A percentile compares a stretch with the other conserved stretches of the same genome.
Evolutionary conservation across 1,140 invertebrate species (phyloP).

Genomic region (Carposina sasakii): DNA sequence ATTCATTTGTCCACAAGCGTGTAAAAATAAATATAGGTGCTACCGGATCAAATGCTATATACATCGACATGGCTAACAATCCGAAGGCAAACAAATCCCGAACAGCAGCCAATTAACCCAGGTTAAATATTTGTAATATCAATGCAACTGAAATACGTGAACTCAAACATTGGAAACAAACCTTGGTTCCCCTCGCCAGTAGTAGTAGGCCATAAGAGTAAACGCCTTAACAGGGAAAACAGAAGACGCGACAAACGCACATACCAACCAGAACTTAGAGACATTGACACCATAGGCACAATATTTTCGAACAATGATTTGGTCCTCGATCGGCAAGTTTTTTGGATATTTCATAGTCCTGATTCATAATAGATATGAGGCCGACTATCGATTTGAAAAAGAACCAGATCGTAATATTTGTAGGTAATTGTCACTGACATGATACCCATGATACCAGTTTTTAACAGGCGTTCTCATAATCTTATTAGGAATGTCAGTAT

Average conservation of each 20-base stretch:
- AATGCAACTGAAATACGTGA: slow-evolving; percentile 25
- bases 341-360: slow-evolving; percentile 24
- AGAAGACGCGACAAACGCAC: slow-evolving; percentile 11
- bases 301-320: slow-evolving; percentile 25
- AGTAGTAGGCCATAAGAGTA: slow-evolving; percentile 25
- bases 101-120: slow-evolving; percentile 21
- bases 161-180: slow-evolving; percentile 29
- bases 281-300: slow-evolving; percentile 23
- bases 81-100: slow-evolving; percentile 18
- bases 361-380: slow-evolving; percentile 21
- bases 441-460: slow-evolving; percentile 33
- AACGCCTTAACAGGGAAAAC: slow-evolving; percentile 34
- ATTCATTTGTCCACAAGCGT: slow-evolving; percentile 30
- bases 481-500: slow-evolving; percentile 25
- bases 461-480: slow-evolving; percentile 33
- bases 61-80: slow-evolving; percentile 24
- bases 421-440: slow-evolving; percentile 28
- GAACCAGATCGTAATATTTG: slow-evolving; percentile 26
- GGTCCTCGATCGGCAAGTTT: slow-evolving; percentile 21
- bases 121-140: slow-evolving; percentile 18
- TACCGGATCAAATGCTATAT: slow-evolving; percentile 35
- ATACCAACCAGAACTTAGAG: slow-evolving; percentile 26
- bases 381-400: slow-evolving; percentile 17
- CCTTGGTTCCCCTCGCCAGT: slow-evolving; percentile 21
- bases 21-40: slow-evolving; percentile 35